Evolutionary conservation across 2,113 vertebrate species (phyloP).

Genomic region (Platichthys stellatus): DNA sequence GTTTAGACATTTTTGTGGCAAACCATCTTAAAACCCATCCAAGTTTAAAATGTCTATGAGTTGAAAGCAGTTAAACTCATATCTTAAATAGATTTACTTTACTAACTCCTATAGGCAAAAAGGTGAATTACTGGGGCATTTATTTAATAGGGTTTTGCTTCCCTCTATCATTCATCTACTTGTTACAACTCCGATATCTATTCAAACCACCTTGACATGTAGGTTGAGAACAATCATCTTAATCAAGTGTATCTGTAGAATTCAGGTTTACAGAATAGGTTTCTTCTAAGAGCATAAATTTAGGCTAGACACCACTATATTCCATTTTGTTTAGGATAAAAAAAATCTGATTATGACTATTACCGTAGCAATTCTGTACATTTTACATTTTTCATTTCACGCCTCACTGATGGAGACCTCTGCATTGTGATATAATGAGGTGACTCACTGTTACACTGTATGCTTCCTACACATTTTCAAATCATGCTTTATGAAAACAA

Average conservation of each 20-base stretch:
- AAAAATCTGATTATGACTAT: slow-evolving; percentile 15
- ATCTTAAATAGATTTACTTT: too few species aligned
- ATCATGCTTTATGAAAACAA: slow-evolving; percentile 71
- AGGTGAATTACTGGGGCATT: too few species aligned
- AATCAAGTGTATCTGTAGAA: slow-evolving; percentile 6
- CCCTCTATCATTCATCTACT: slow-evolving; percentile 4
- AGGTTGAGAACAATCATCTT: not conserved
- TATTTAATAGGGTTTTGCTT: not conserved
- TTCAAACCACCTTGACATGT: not conserved
- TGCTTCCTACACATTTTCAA: slow-evolving; percentile 50
- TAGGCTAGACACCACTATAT: not conserved
- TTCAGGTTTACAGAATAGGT: not conserved
- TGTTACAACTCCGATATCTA: not conserved
- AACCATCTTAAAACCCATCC: too few species aligned
- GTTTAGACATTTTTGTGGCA: too few species aligned
- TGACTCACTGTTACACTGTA: slow-evolving; percentile 36
- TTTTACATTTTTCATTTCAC: slow-evolving; percentile 63
- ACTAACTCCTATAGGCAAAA: too few species aligned
- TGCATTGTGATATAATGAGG: slow-evolving; percentile 35
- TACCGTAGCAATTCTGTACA: not conserved
- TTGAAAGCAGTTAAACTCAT: too few species aligned
- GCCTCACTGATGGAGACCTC: slow-evolving; percentile 48
- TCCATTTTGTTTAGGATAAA: not conserved
- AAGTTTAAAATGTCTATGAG: too few species aligned
- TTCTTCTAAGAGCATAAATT: not conserved